Evolutionary conservation across 2,888 invertebrate genomes (phyloP), one percentile per base, ranked within the genome.

Genomic region (Zeuzera pyrina): DNA sequence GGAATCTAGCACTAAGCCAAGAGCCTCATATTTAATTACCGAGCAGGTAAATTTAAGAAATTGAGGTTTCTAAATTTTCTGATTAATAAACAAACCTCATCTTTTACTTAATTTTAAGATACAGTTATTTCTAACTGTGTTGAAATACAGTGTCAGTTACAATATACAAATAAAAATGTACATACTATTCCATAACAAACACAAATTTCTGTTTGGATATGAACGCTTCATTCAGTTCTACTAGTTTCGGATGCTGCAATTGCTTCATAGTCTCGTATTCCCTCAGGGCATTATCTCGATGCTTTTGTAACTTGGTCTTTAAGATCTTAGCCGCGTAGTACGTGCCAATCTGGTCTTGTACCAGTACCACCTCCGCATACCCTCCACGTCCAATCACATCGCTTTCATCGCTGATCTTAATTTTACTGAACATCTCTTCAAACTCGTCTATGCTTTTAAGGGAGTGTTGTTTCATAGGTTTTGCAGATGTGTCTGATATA

Each of bases 181-280:
- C 93, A 89, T 81, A 97, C 97, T 93, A 92, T 85, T 98, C 97
- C 79, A 93, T 93, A 22, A 97, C 89, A 79, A 97, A 90, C 36
- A 94, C 87, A 56, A 92, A 91, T 61, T 93, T 33, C 2, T 46
- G 42, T n/a, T 36, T 39, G 5, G 41, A 31, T 1, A 38, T 26
- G 31, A 52, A 64, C 2, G 56, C 51, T 5, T 49, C 55, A 2
- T 49, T 34, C 3, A 65, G 42, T 57, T 93, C 91, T 5, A 97
- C 84, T 0, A 98, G 84, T 50, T 94, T 92, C 2, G 92, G 92
- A 77, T 97, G 97, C 35, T 88, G 78, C 31, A 98, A 74, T 12
- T 87, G 78, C 51, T 91, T 93, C 94, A 97, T 94, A 38, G 96
- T 91, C 39, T 90, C 89, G 33, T 95, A 91, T 76, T 97, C 96